Percentiles rank a stretch among this genome's conserved stretches.
These are phyloP conservation scores for Beris morrisii DNA, from an alignment of 2,888 invertebrate genomes.

Conservation along the genomic window DNA sequence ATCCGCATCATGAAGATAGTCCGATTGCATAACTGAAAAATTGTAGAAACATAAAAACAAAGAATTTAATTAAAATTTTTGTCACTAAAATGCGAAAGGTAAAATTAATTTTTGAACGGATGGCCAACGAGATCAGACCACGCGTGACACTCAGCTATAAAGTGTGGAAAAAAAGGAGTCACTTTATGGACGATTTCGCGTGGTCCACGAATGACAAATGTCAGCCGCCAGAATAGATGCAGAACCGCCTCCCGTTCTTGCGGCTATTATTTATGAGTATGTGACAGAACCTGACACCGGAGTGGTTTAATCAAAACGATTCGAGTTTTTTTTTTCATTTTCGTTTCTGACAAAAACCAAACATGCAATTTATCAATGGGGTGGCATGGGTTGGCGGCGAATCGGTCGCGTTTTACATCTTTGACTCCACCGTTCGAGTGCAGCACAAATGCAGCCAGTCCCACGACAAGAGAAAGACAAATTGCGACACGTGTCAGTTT, in stretches of 20 bases:
- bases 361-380: conserved; percentile 38
- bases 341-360: conserved; percentile 24
- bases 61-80: no score
- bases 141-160: no score
- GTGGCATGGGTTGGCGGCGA: conserved; percentile 4
- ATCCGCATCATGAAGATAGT: conserved; percentile 83
- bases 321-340: neutral
- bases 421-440: neutral
- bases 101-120: conserved; percentile 2
- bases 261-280: conserved; percentile 16
- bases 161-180: no score
- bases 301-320: conserved; percentile 33
- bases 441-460: no score
- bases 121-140: conserved; percentile 2
- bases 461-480: conserved; percentile 13
- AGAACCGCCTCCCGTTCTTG: no score
- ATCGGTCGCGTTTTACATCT: conserved; percentile 3
- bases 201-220: no score
- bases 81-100: neutral
- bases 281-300: conserved; percentile 26
- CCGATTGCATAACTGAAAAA: conserved; percentile 80
- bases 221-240: no score
- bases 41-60: conserved; percentile 4
- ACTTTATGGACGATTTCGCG: no score
- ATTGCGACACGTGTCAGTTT: conserved; percentile 31